phyloP scores from a whole-genome alignment of 2,113 vertebrate genomes.

The Charadrius vociferus region DNA sequence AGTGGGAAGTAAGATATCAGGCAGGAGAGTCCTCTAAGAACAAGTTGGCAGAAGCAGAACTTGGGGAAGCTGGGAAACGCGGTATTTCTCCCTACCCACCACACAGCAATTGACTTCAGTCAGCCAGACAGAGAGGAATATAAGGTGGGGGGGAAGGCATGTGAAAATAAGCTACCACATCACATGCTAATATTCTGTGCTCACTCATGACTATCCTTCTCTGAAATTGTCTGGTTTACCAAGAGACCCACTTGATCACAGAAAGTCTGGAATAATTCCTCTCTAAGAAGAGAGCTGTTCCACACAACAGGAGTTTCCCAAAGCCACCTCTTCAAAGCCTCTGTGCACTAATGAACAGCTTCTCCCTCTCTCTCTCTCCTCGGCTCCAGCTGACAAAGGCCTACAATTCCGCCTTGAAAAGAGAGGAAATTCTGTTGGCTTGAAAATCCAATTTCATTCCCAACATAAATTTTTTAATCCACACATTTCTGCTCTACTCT shows the following conservation, averaged over 20 bases:
- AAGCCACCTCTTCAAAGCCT: not conserved
- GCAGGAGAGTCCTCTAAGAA: not conserved
- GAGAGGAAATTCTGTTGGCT: not conserved
- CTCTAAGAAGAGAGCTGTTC: not conserved
- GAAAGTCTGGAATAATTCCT: not conserved
- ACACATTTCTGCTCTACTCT: not conserved
- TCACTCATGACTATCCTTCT: not conserved
- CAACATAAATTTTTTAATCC: not conserved
- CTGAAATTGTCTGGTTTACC: not conserved
- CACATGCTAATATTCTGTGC: not conserved
- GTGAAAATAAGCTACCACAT: not conserved
- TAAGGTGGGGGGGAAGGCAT: too few species aligned
- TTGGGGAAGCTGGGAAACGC: not conserved
- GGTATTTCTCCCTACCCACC: not conserved
- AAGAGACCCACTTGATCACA: not conserved
- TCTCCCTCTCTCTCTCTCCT: not conserved
- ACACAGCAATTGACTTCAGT: not conserved
- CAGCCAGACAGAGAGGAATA: not conserved
- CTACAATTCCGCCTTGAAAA: not conserved
- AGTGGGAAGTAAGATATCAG: not conserved
- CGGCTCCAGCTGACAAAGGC: not conserved
- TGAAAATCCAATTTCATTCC: not conserved
- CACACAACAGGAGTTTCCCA: not conserved
- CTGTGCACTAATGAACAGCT: not conserved
- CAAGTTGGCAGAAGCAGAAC: not conserved